A percentile compares a stretch with the other conserved stretches of the same genome.
These are phyloP conservation scores for Hydriomena furcata DNA, from an alignment of 2,888 invertebrate genomes.

Conservation along the genomic window DNA sequence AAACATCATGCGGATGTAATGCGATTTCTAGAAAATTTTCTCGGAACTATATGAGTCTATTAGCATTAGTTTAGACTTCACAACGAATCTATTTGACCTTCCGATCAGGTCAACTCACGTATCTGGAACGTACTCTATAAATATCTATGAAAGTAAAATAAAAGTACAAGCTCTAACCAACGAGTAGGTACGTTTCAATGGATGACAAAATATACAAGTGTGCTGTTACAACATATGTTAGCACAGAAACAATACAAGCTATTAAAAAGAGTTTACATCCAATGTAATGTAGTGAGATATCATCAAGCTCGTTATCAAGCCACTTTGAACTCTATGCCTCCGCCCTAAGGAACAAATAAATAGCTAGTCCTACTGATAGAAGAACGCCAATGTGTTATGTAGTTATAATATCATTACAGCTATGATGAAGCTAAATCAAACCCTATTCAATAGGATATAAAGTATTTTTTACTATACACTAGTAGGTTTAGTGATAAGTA, in stretches of 20 bases:
- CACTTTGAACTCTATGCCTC: constrained; percentile 18
- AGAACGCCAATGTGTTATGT: constrained; percentile 3
- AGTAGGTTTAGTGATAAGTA: constrained; percentile 17
- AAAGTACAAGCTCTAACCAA: background rate
- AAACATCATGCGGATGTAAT: background rate
- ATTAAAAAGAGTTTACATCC: constrained; percentile 31
- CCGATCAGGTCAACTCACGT: constrained; percentile 10
- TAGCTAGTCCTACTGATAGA: constrained; percentile 1
- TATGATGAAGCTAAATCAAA: constrained; percentile 11
- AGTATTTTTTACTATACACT: background rate
- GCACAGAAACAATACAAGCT: constrained; percentile 30
- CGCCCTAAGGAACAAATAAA: constrained; percentile 6
- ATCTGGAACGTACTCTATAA: constrained; percentile 3
- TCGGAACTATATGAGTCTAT: background rate
- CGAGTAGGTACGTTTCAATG: constrained; percentile 6
- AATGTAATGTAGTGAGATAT: constrained; percentile 23
- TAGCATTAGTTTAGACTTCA: background rate
- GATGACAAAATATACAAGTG: constrained; percentile 29
- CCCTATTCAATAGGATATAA: background rate
- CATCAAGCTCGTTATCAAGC: constrained; percentile 6
- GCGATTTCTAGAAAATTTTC: background rate
- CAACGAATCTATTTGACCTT: constrained; percentile 8
- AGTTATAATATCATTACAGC: constrained; percentile 7
- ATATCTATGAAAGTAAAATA: constrained; percentile 16
- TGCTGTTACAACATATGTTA: constrained; percentile 27